A percentile compares a stretch with the other conserved stretches of the same genome.
Conservation (phyloP, 2,888 invertebrate genomes). For the Drosophila maculinotata region DNA sequence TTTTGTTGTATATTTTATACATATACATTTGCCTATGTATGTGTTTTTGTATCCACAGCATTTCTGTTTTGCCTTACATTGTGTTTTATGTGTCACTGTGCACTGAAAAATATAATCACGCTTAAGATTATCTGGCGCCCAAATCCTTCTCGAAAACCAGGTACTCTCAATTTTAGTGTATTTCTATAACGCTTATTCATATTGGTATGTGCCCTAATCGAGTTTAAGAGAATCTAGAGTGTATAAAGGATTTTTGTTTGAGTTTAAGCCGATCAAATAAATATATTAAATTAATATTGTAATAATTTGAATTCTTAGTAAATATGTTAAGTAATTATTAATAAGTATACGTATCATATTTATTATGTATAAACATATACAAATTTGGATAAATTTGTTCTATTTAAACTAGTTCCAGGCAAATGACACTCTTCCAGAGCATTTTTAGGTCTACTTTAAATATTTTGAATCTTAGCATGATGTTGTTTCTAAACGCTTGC, state of each 20-base stretch:
- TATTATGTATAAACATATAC: too few species aligned
- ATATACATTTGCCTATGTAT: constrained; percentile 13
- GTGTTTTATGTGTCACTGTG: constrained; percentile 71
- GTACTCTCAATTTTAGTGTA: not conserved
- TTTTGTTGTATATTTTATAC: constrained; percentile 39
- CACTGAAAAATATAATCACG: constrained; percentile 55
- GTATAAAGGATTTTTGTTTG: too few species aligned
- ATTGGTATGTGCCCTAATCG: too few species aligned
- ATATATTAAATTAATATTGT: too few species aligned
- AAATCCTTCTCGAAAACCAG: constrained; percentile 28
- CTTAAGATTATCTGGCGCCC: constrained; percentile 56
- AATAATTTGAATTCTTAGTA: too few species aligned
- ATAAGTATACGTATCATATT: too few species aligned
- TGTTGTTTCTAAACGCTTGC: constrained; percentile 41
- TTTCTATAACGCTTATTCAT: too few species aligned
- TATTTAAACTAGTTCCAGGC: not conserved
- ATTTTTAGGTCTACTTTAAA: not conserved
- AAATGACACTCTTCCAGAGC: not conserved
- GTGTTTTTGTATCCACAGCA: constrained; percentile 24
- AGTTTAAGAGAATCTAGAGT: too few species aligned
- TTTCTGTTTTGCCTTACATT: constrained; percentile 47
- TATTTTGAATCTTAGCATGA: constrained; percentile 10
- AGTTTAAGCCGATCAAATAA: too few species aligned
- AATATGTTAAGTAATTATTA: too few species aligned
- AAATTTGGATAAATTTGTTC: too few species aligned